Base-by-base conservation (phyloP, 2,888 invertebrate species). In the Aleiodes leptofemur region DNA sequence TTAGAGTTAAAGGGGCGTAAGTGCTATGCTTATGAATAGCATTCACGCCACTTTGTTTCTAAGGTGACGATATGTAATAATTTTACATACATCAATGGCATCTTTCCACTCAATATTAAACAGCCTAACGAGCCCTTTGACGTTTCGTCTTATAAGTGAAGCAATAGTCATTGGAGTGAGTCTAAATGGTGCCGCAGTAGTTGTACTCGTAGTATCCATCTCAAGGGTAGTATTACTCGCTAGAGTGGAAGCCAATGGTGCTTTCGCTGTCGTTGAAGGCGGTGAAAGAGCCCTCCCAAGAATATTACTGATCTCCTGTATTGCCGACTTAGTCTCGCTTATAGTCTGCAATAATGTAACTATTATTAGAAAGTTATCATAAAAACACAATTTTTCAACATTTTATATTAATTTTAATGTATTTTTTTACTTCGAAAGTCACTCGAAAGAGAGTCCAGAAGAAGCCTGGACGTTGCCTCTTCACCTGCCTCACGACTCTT, bases 61-160 rank as follows among this genome's bases (percentile, higher is more conserved):
- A 23, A 23, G 23, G 23, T 23, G 23, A 34, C 55, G 2, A n/a
- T 6, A 34, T 34, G 34, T 13, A 64, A 53, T 56, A 4, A 14
- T 71, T 73, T 7, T 57, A 83, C 84, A 87, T 83, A 92, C 92
- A 83, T 90, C 89, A 14, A 91, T 76, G 1, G 92, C 91, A 76
- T 91, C 91, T 23, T 85, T 82, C 85, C 91, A 88, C 82, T 92
- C 92, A 69, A 92, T 86, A 78, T 91, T 91, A 78, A 90, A 91
- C 4, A 92, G 82, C 74, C 91, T 84, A 2, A 89, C 85, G 13
- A 92, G 82, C 6, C 92, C 92, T 77, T 88, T 87, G 8, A 91
- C 78, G 81, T 92, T 92, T 80, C 92, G 86, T 34, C 88, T 85
- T 4, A 92, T 78, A 48, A 92, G 86, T 71, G 84, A 87, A 61